phyloP scores from a whole-genome alignment of 2,797 vertebrate genomes.

The Phoxinus dragarum region DNA sequence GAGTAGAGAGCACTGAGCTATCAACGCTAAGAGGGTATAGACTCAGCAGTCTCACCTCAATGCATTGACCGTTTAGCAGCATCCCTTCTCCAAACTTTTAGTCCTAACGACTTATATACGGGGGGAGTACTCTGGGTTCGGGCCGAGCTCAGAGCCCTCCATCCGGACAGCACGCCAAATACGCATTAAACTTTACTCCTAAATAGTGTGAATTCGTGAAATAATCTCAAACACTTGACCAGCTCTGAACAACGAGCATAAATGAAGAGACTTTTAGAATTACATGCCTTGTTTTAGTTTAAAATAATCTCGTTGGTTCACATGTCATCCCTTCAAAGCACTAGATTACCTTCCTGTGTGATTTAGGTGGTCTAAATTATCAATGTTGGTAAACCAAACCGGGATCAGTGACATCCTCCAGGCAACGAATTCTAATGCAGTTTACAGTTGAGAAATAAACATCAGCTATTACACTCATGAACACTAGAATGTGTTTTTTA shows the following conservation, averaged over 20 bases:
- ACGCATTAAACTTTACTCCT: too few species aligned
- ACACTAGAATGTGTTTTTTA: neutral
- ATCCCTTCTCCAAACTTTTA: too few species aligned
- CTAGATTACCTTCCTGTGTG: constrained; percentile 29
- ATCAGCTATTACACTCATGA: neutral
- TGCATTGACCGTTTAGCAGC: too few species aligned
- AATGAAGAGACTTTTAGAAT: neutral
- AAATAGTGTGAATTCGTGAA: too few species aligned
- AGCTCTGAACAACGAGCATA: neutral
- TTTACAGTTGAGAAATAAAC: constrained; percentile 37
- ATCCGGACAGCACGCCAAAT: too few species aligned
- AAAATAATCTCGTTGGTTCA: neutral
- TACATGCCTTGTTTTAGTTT: neutral
- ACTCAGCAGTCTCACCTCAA: too few species aligned
- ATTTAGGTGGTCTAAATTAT: constrained; percentile 2
- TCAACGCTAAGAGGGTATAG: too few species aligned
- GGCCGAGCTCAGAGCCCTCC: too few species aligned
- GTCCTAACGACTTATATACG: too few species aligned
- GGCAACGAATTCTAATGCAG: neutral
- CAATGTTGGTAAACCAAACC: constrained; percentile 16
- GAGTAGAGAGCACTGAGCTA: too few species aligned
- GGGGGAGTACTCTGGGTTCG: too few species aligned
- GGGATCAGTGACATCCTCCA: neutral
- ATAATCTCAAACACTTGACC: neutral
- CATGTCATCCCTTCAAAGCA: neutral